Evolutionary conservation across 2,113 vertebrate genomes (phyloP).

Genomic region (Scartelaos histophorus): DNA sequence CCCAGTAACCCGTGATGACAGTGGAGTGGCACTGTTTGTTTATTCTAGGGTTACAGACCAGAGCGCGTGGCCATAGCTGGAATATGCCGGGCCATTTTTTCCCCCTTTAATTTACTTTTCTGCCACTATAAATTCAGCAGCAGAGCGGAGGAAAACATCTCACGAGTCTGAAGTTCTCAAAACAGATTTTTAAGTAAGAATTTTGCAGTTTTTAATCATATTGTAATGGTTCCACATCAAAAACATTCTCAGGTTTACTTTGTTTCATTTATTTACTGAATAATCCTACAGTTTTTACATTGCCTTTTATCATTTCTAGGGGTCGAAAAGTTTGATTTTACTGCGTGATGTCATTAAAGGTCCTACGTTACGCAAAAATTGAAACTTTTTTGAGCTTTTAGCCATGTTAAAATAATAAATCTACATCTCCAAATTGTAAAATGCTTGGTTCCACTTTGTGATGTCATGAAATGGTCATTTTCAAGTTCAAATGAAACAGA

Average conservation of each 20-base stretch:
- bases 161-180: not conserved
- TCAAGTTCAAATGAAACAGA: too few species aligned
- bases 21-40: constrained; percentile 51
- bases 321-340: not conserved
- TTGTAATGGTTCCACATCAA: not conserved
- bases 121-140: not conserved
- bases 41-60: constrained; percentile 41
- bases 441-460: not conserved
- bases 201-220: not conserved
- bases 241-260: not conserved
- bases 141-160: not conserved
- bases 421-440: not conserved
- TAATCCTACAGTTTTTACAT: not conserved
- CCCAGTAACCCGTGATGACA: constrained; percentile 74
- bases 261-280: not conserved
- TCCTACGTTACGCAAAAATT: too few species aligned
- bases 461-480: not conserved
- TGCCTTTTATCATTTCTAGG: too few species aligned
- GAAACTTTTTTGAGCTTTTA: too few species aligned
- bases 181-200: not conserved
- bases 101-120: constrained; percentile 11
- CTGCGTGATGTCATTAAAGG: not conserved
- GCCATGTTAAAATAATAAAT: too few species aligned
- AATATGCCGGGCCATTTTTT: constrained; percentile 21
- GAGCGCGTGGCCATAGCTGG: constrained; percentile 13